A percentile compares a stretch with the other conserved stretches of the same genome.
Evolutionary conservation across 2,797 vertebrate genomes (phyloP).

Genomic region (Darevskia nairensis): DNA sequence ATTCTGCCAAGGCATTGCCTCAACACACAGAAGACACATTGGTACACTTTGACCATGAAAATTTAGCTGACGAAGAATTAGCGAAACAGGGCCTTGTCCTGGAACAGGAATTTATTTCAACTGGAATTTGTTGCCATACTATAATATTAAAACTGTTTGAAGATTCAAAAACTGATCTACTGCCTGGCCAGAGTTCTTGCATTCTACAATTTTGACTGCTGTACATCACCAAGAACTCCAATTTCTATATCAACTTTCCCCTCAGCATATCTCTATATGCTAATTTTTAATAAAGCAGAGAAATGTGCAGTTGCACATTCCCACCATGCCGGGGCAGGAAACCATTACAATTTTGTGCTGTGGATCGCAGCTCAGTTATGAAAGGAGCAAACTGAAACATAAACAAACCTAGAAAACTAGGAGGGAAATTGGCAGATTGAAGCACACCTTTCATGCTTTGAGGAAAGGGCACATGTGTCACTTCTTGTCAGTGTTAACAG

Average conservation of each 20-base stretch:
- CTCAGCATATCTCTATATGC: neutral
- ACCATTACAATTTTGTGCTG: neutral
- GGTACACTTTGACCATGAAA: no score
- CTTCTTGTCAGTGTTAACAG: neutral
- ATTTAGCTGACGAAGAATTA: no score
- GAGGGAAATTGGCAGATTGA: neutral
- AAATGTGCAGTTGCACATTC: neutral
- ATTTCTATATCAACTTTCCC: neutral
- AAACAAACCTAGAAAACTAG: neutral
- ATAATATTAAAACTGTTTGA: no score
- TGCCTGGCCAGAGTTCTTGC: no score
- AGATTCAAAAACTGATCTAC: no score
- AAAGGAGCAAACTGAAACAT: neutral
- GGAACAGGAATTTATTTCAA: no score
- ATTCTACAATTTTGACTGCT: no score
- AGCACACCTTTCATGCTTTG: neutral
- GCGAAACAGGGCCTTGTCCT: no score
- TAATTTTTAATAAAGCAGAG: neutral
- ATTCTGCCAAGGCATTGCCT: neutral
- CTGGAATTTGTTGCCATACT: no score
- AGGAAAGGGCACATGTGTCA: neutral
- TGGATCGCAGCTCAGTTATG: neutral
- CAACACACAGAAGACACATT: no score
- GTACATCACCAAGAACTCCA: no score
- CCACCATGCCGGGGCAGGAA: slow-evolving; percentile 15